A percentile compares a stretch with the other conserved stretches of the same genome.
Conservation (phyloP, 2,888 invertebrate species). For the Drosophila diplacantha region DNA sequence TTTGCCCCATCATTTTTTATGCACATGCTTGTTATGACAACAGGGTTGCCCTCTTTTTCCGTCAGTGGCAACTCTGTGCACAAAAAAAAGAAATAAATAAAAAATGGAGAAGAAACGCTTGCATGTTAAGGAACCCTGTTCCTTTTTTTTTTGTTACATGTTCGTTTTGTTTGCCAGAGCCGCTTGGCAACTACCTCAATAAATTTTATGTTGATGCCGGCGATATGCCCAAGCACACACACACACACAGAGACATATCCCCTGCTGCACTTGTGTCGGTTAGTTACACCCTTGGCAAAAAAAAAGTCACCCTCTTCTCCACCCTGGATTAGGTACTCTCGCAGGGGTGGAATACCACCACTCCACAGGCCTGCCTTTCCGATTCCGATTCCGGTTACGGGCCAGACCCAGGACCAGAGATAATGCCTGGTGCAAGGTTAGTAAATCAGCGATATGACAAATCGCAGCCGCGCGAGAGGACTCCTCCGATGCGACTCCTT, state of each 20-base stretch:
- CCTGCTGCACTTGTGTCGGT: conserved; percentile 49
- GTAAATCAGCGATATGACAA: conserved; percentile 69
- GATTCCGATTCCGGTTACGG: conserved; percentile 12
- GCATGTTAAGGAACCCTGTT: conserved; percentile 37
- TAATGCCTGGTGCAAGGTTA: conserved; percentile 65
- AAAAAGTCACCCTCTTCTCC: conserved; percentile 33
- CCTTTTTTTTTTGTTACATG: conserved; percentile 36
- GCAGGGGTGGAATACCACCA: conserved; percentile 30
- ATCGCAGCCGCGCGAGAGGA: conserved; percentile 42
- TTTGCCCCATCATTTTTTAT: conserved; percentile 52
- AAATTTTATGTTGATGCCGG: conserved; percentile 68
- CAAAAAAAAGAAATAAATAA: conserved; percentile 4
- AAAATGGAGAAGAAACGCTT: conserved; percentile 30
- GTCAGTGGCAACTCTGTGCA: conserved; percentile 28
- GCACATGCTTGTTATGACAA: conserved; percentile 63
- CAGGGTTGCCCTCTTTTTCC: conserved; percentile 33
- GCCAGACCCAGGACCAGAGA: conserved; percentile 46
- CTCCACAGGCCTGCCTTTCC: neutral
- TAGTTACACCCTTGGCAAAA: conserved; percentile 37
- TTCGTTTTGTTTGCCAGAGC: conserved; percentile 35
- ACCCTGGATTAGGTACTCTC: conserved; percentile 3
- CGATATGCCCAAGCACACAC: conserved; percentile 32
- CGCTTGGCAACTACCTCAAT: conserved; percentile 69
- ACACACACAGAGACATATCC: conserved; percentile 13
- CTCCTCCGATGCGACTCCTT: conserved; percentile 20